Base-by-base conservation (phyloP, 2,113 vertebrate genomes). In the Halichoeres trimaculatus region DNA sequence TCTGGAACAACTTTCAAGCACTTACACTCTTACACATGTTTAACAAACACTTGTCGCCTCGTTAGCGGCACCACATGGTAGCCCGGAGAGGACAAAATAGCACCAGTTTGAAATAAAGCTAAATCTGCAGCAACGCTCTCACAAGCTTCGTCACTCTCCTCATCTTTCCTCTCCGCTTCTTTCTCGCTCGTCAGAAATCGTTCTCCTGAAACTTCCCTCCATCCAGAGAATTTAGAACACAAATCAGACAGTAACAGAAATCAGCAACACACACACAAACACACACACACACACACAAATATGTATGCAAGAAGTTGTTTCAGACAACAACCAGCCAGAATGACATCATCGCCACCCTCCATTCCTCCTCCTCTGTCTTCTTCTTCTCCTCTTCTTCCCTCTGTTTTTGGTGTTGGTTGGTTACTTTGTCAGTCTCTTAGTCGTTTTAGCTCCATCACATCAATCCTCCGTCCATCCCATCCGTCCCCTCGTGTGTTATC, bases 21-120 rank as follows among this genome's bases (percentile, higher is more conserved):
- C 20, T 14, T 1, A 52, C 36, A 70, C 13, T 34, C 48, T 30
- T 38, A 41, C 60, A 8, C 71, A 55, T 63, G 62, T 57, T 5
- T 11, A 59, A 86, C 76, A 63, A 24, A 78, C 76, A 43, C 61
- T 43, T 19, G 67, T 60, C 80, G 80, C 76, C 81, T 56, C 30
- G 2, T 8, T 34, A 53, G 58, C 38, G 78, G 64, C 78, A 62
- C 72, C 47, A 14, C 26, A 81, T 65, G 52, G 75, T 24, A 76
- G 74, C 74, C 64, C 69, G 54, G 63, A 85, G 73, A 64, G 77
- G 82, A 91, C 87, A 67, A 77, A 84, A 77, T 90, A 91, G 91
- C 91, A 92, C 90, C 91, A 88, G 78, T 90, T 69, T 89, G 88
- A 91, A 89, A 89, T 90, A 89, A 91, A 91, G 90, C 86, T 88